Evolutionary conservation across 2,888 invertebrate genomes (phyloP), one percentile per base, ranked within the genome.

Genomic region (Diarsia mendica): DNA sequence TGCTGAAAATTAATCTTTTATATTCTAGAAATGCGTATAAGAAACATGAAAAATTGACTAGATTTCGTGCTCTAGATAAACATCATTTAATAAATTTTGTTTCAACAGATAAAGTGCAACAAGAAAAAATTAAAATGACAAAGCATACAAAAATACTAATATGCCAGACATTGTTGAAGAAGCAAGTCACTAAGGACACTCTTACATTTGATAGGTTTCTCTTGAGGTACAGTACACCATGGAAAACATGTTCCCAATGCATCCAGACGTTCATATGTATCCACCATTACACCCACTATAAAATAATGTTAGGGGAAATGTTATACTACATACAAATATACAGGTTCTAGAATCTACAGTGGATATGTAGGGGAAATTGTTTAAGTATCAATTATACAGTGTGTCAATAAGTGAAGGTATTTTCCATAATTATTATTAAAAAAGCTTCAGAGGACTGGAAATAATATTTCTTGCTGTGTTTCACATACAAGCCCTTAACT

Each of bases 211-310:
- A 93, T 92, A 76, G 93, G 93, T 89, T 93, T 94, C 83, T 94
- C 95, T 91, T 95, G 95, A 80, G 94, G 92, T 90, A 95, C 91
- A 77, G 97, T 96, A 94, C 98, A 98, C 98, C 98, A 98, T 84
- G 98, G 98, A 94, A 98, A 98, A 94, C 98, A 98, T 91, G 98
- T 97, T 87, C 98, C 97, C 95, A 98, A 96, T 84, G 97, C 97
- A 95, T 98, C 98, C 95, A 98, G 97, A 93, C 97, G 97, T 91
- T 98, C 98, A 94, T 98, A 98, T 85, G 97, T 98, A 94, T 98
- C 98, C 95, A 97, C 97, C 91, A 97, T 97, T 89, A 97, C 97
- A 96, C 97, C 94, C 97, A 97, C 96, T 96, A 91, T 90, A 90
- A 92, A 91, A 90, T 90, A 88, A 87, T 88, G 79, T 86, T 82